phyloP scores from a whole-genome alignment of 2,888 invertebrate genomes.

The Mythimna loreyi region DNA sequence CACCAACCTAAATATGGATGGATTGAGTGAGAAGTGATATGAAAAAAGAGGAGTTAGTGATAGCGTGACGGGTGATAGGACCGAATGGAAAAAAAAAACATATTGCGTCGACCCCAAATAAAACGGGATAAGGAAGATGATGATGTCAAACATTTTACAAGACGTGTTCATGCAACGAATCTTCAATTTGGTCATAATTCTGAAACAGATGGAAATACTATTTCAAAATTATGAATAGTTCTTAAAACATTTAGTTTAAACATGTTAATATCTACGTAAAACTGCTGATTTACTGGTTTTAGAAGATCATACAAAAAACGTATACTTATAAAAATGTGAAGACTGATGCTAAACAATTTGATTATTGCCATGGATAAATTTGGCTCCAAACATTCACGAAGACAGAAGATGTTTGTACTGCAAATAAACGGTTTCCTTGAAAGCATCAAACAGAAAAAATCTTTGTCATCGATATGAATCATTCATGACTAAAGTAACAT shows the following conservation, averaged over 20 bases:
- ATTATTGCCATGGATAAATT: slow-evolving; percentile 18
- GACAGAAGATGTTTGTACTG: background rate
- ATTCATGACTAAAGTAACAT: slow-evolving; percentile 66
- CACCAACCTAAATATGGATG: no score
- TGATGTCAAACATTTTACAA: no score
- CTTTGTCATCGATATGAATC: slow-evolving; percentile 56
- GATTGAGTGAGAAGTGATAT: no score
- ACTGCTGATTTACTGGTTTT: background rate
- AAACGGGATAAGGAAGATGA: no score
- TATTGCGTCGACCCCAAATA: no score
- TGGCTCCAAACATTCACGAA: slow-evolving; percentile 7
- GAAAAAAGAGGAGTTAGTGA: no score
- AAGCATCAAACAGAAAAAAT: slow-evolving; percentile 51
- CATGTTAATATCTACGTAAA: background rate
- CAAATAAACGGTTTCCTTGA: slow-evolving; percentile 49
- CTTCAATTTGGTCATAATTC: no score
- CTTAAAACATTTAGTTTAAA: background rate
- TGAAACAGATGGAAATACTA: no score
- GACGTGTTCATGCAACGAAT: no score
- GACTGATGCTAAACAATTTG: background rate
- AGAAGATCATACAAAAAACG: background rate
- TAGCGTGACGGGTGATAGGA: no score
- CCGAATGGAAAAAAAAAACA: no score
- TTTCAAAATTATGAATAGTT: no score
- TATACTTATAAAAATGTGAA: background rate